Evolutionary conservation across 2,113 vertebrate species (phyloP), one percentile per base, ranked within the genome.

Genomic region (Fulmarus glacialis): DNA sequence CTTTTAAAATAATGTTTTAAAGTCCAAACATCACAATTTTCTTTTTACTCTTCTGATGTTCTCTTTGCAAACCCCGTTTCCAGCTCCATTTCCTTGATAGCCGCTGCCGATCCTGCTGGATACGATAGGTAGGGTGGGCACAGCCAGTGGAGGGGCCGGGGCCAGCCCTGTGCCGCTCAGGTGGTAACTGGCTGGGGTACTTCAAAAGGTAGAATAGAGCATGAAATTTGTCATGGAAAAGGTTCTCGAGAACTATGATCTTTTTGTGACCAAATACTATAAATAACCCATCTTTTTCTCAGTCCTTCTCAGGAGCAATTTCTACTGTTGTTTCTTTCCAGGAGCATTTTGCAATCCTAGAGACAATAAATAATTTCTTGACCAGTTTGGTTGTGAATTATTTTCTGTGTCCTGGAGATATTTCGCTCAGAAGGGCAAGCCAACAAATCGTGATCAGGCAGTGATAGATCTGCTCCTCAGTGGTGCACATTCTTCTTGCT

Each of bases 331-430:
- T 82, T 95, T 73, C 20, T 87, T 87, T 95, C 43, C 81, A 60
- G 68, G 56, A 87, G 36, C 70, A 42, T 96, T 97, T 87, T 94
- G 81, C 70, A 82, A 30, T 82, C 62, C 74, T 68, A 58, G 53
- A 77, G 81, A 82, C 78, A 82, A 36, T 94, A 91, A 96, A 92
- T 95, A 92, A 85, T 94, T 91, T 85, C 89, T 87, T 91, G 47
- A 45, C 78, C 66, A 50, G 84, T 95, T 95, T 93, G 73, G 38
- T 62, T 95, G 73, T 96, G 89, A 94, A 87, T 96, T 95, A 93
- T 92, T 96, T 93, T 81, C 89, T 79, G 52, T 87, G 89, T 91
- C 56, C 63, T 38, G 42, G 73, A 89, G 77, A 87, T 91, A 79
- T 68, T 95, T 87, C 0, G 40, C 58, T 91, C 34, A 26, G 77